A percentile compares a stretch with the other conserved stretches of the same genome.
Evolutionary conservation across 2,797 vertebrate species (phyloP).

Genomic region (Acanthurus tractus): DNA sequence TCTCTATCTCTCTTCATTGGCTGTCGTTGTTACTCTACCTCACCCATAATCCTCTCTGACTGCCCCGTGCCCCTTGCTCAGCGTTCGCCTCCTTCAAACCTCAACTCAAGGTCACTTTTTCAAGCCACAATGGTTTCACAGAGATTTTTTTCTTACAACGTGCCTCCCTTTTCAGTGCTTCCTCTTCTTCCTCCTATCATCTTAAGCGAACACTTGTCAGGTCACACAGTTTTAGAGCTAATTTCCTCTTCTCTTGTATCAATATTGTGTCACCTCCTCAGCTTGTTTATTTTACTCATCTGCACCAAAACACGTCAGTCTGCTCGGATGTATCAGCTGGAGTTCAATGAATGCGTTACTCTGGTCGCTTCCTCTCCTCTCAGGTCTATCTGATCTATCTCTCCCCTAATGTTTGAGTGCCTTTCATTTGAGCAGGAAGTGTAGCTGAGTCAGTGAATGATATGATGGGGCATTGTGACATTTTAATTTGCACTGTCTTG

Average conservation of each 20-base stretch:
- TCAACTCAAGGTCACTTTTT: slow-evolving; percentile 70
- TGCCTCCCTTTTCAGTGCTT: slow-evolving; percentile 21
- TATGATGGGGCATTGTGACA: slow-evolving; percentile 38
- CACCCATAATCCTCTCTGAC: slow-evolving; percentile 71
- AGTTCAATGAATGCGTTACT: slow-evolving; percentile 7
- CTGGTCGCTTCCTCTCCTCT: slow-evolving; percentile 35
- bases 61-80: slow-evolving; percentile 50
- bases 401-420: slow-evolving; percentile 28
- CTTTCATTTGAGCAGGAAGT: slow-evolving; percentile 48
- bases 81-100: slow-evolving; percentile 52
- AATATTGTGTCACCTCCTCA: slow-evolving; percentile 23
- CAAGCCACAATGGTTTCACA: slow-evolving; percentile 39
- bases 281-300: background rate
- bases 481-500: slow-evolving; percentile 61
- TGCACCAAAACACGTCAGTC: slow-evolving; percentile 20
- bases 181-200: background rate
- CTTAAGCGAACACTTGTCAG: slow-evolving; percentile 25
- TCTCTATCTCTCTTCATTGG: slow-evolving; percentile 27
- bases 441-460: slow-evolving; percentile 53
- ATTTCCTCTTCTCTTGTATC: slow-evolving; percentile 14
- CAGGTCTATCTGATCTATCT: slow-evolving; percentile 36
- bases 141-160: background rate
- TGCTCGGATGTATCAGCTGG: background rate
- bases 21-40: slow-evolving; percentile 49
- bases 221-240: background rate